Base-by-base conservation (phyloP, 2,113 vertebrate genomes). In the Pomatorhinus ruficollis region DNA sequence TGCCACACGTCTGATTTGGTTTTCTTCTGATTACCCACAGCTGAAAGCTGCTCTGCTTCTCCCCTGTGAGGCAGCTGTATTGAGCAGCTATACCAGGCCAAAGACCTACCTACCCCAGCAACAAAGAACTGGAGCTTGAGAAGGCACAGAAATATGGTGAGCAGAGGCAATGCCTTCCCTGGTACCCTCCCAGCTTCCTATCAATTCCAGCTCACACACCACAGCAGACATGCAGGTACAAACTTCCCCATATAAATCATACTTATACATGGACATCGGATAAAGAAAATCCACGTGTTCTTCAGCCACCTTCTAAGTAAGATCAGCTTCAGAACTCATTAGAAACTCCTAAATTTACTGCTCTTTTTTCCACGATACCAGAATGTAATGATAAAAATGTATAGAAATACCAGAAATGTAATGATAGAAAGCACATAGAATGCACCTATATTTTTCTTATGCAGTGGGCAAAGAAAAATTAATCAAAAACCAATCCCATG, bases 141-240 rank as follows among this genome's bases (percentile, higher is more conserved):
- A 74, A 54, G 30, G 15, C 22, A 10, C 2, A 76, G n/a, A 75
- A 78, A 83, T 10, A 50, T 0, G 5, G 5, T 15, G 10, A 68
- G 15, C 8, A 13, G 20, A 6, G 13, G 15, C 0, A 0, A 40
- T 24, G 13, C 10, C 15, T 64, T 64, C 21, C 39, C 27, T 49
- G 13, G 6, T n/a, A 64, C 12, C 6, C 16, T 50, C 17, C 17
- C 44, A 71, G 56, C 30, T 84, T 68, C 20, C 53, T 57, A 71
- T 13, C 27, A 63, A 7, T 47, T 77, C 56, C 68, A 93, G n/a
- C 5, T 91, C 37, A 49, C 57, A 56, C 37, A 57, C 8, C 30
- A 22, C 4, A 5, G 19, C 1, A 61, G 28, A 59, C 4, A 25
- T 5, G 4, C 10, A n/a, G 24, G 40, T n/a, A 83, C 5, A 65